Base-by-base conservation (phyloP, 2,888 invertebrate species). In the Torymus texanus region DNA sequence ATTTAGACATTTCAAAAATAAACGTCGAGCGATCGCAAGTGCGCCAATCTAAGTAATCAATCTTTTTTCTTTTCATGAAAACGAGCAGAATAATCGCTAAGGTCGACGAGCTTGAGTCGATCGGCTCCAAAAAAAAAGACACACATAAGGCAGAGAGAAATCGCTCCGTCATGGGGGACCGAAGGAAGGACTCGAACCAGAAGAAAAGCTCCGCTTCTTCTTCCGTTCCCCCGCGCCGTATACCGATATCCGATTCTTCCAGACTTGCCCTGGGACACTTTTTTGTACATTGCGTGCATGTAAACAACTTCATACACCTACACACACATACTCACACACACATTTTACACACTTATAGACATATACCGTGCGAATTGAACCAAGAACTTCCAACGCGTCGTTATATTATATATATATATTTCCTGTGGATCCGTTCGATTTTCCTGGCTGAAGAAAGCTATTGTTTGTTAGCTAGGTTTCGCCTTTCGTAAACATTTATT, bases 221-320 rank as follows among this genome's bases (percentile, higher is more conserved):
- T 82, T 80, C 63, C 59, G 75, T 75, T 79, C 67, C 79, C 80
- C 78, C 41, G 50, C 53, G 51, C 56, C 53, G 65, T 63, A 65
- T 41, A 71, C 51, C 66, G n/a, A 56, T 73, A 76, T 76, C 55
- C 81, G 66, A 62, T 74, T 79, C 79, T 79, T 81, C 81, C 79
- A 79, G 75, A 21, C 56, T 67, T 14, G n/a, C 66, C 74, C 75
- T 79, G 75, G 41, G 74, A 79, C 66, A 82, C 58, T 72, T 78
- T 29, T 76, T 79, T 80, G 79, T 82, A 81, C 76, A 79, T 77
- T 82, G 66, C 29, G 71, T 67, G 77, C 81, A 79, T 75, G 79
- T 79, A 73, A 61, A 65, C 61, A 74, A 72, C 62, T 56, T 21
- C 56, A 56, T 50, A 55, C 70, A 10, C 51, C 62, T 70, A 61